phyloP scores from a whole-genome alignment of 2,888 invertebrate species.

The Drosophila subquinaria region DNA sequence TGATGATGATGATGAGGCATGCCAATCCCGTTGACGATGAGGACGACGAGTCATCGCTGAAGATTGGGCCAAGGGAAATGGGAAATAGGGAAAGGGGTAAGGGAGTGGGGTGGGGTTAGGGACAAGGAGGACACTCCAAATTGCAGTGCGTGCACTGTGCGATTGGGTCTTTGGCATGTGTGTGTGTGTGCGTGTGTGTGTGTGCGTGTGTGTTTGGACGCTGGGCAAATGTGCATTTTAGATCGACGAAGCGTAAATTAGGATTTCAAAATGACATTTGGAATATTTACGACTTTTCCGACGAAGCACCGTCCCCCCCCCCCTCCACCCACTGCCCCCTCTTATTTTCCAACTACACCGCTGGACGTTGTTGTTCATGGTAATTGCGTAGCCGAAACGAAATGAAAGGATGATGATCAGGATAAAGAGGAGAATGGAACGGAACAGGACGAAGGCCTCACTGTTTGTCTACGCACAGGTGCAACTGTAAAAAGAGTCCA shows the following conservation, averaged over 20 bases:
- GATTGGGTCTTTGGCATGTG: conserved; percentile 52
- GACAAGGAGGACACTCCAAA: conserved; percentile 39
- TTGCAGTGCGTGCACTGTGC: conserved; percentile 75
- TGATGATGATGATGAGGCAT: conserved; percentile 74
- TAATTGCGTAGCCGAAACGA: conserved; percentile 71
- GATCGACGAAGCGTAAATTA: conserved; percentile 85
- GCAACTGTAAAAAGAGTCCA: conserved; percentile 34
- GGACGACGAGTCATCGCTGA: conserved; percentile 54
- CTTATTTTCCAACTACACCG: conserved; percentile 3
- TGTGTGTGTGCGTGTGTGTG: conserved; percentile 57
- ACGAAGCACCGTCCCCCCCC: conserved; percentile 40
- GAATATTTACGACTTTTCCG: conserved; percentile 85
- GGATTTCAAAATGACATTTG: conserved; percentile 86
- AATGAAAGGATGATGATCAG: conserved; percentile 16
- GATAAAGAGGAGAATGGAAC: background rate
- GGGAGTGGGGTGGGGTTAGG: background rate
- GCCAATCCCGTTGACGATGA: conserved; percentile 74
- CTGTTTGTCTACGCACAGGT: conserved; percentile 60
- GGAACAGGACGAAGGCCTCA: conserved; percentile 9
- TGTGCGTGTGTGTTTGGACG: conserved; percentile 61
- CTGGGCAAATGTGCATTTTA: conserved; percentile 83
- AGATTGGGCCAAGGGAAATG: conserved; percentile 32
- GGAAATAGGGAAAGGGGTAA: background rate
- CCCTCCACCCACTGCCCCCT: background rate
- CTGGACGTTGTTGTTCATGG: conserved; percentile 78